Evolutionary conservation across 2,888 invertebrate genomes (phyloP), one percentile per base, ranked within the genome.

Genomic region (Morpho achilles): DNA sequence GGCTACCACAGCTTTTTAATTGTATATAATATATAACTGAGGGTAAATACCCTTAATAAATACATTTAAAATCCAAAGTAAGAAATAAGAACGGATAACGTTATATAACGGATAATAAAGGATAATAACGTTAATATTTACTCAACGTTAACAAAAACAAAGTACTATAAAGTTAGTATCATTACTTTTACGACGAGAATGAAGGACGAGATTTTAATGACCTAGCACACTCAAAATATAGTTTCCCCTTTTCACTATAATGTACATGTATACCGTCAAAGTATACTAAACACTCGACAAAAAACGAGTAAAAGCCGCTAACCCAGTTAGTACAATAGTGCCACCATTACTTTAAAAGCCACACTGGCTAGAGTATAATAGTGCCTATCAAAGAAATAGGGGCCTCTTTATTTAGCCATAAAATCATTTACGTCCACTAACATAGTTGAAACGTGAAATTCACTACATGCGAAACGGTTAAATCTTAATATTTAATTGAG

Each of bases 291-390:
- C 55, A 57, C 50, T 48, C 56, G 45, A 62, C 59, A 64, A 64
- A 62, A 59, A 63, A 42, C 61, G 57, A 58, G 54, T 59, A 53
- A 62, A 63, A 59, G 63, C 61, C 53, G 59, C 59, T 62, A 64
- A 61, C 63, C 63, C 55, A 64, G 63, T 64, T 64, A 64, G 55
- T 55, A 64, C 61, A 64, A 64, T 64, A 63, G 61, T 59, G 63
- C 54, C 61, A 53, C 63, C 61, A 64, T 65, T 65, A 63, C 61
- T 62, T 64, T 64, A 62, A 60, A 62, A 64, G 62, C 64, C 64
- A 60, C 56, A 58, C 60, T 56, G 62, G 62, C 56, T 58, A 59
- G 64, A 62, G 56, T 60, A 64, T 64, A 64, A 64, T 64, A 60
- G 64, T 56, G 56, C 55, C 62, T 58, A 64, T 58, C 60, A 62